Evolutionary conservation across 2,113 vertebrate genomes (phyloP).

Genomic region (Phasianus colchicus): DNA sequence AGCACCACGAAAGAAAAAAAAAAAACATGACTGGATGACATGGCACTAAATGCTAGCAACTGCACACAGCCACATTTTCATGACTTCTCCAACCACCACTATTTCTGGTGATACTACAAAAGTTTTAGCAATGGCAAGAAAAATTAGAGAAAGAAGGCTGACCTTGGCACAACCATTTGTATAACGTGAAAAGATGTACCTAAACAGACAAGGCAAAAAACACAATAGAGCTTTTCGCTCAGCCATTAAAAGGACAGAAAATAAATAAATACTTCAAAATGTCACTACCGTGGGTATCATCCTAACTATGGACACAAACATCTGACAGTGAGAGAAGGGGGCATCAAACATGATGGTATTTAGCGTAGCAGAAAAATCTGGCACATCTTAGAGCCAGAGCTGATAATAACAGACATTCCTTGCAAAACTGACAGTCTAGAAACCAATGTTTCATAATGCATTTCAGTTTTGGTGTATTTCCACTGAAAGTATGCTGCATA

Average conservation of each 20-base stretch:
- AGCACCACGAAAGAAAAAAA: neutral
- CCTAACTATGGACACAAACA: neutral
- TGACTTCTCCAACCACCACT: neutral
- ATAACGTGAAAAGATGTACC: neutral
- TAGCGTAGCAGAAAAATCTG: neutral
- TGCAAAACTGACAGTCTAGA: constrained; percentile 27
- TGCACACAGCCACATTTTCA: neutral
- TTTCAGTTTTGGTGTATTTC: neutral
- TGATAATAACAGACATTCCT: neutral
- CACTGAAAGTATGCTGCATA: neutral
- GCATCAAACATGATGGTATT: neutral
- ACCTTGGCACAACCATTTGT: neutral
- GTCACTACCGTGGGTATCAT: neutral
- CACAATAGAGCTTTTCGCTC: neutral
- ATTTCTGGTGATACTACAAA: neutral
- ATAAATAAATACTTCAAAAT: neutral
- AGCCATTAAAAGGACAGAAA: neutral
- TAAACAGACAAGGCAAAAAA: neutral
- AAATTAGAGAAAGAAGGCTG: neutral
- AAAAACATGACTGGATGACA: neutral
- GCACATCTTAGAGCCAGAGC: neutral
- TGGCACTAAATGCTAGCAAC: neutral
- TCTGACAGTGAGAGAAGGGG: neutral
- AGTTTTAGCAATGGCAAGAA: neutral
- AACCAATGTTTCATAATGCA: neutral